phyloP scores from a whole-genome alignment of 92 coral and sea anemone species.

The Palythoa caribaeorum region DNA sequence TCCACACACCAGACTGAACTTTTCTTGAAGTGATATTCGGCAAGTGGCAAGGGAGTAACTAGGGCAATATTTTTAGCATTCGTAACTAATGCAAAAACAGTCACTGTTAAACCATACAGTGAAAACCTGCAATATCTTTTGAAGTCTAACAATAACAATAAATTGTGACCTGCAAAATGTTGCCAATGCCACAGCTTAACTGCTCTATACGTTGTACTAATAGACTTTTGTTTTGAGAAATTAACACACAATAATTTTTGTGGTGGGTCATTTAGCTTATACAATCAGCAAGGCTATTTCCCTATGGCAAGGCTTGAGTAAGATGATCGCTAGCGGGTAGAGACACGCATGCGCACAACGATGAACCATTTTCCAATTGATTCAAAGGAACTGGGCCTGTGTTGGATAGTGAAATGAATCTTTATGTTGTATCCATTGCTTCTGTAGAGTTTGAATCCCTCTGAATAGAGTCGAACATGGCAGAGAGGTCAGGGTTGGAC shows the following conservation, averaged over 20 bases:
- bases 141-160: no score
- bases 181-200: no score
- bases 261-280: not conserved
- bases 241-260: no score
- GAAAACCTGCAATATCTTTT: no score
- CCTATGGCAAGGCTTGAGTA: not conserved
- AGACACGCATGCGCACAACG: not conserved
- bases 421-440: conserved; percentile 82
- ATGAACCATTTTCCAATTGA: not conserved
- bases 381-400: conserved; percentile 27
- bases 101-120: no score
- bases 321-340: not conserved
- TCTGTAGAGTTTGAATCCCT: conserved; percentile 92
- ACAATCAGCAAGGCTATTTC: not conserved
- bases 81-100: no score
- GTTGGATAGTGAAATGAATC: not conserved
- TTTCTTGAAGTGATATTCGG: no score
- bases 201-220: no score
- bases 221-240: no score
- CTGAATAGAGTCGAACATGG: conserved; percentile 96
- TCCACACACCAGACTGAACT: no score
- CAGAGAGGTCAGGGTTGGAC: conserved; percentile 85
- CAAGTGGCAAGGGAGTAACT: not conserved
- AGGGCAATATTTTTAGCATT: not conserved
- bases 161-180: no score